Evolutionary conservation across 2,797 vertebrate genomes (phyloP), one percentile per base, ranked within the genome.

Genomic region (Botia almorhae): DNA sequence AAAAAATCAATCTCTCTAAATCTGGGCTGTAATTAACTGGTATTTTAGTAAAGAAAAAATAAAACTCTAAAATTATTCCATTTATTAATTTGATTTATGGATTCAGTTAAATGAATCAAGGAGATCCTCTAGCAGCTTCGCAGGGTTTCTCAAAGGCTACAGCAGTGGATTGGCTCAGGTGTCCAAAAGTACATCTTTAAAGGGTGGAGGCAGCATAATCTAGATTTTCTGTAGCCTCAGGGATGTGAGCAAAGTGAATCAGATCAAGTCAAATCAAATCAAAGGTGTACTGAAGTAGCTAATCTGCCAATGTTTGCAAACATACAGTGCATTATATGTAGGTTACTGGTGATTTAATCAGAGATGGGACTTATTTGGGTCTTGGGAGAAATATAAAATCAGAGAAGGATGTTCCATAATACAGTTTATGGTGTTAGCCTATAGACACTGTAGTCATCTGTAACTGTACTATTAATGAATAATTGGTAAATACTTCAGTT

Each of bases 181-280:
- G n/a, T 16, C 58, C 29, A 50, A 43, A 63, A 48, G 36, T 46
- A 48, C 39, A 43, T 56, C n/a, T 39, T 67, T 14, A 43, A 67
- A 76, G 5, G 17, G 65, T 55, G 33, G 65, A 46, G 3, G 56
- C 26, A n/a, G 68, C n/a, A 13, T 71, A 5, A 3, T 70, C 26
- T 70, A 69, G 65, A 78, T 78, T 11, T 1, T 7, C 39, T 48
- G 17, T 16, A 21, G 67, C n/a, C 21, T 23, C 75, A 51, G n/a
- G n/a, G 12, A 12, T 70, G 11, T 13, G 13, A 46, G 74, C 17
- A 16, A n/a, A 33, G 33, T 39, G 43, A 78, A 36, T 43, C 7
- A 43, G 7, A 43, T 10, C 39, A 7, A 6, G 23, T 6, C 36
- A 39, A 39, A 39, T 43, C 7, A 43, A 10, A 43, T 10, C 39